Evolutionary conservation across 1,140 invertebrate genomes (phyloP), one percentile per base, ranked within the genome.

Genomic region (Listronotus oregonensis): DNA sequence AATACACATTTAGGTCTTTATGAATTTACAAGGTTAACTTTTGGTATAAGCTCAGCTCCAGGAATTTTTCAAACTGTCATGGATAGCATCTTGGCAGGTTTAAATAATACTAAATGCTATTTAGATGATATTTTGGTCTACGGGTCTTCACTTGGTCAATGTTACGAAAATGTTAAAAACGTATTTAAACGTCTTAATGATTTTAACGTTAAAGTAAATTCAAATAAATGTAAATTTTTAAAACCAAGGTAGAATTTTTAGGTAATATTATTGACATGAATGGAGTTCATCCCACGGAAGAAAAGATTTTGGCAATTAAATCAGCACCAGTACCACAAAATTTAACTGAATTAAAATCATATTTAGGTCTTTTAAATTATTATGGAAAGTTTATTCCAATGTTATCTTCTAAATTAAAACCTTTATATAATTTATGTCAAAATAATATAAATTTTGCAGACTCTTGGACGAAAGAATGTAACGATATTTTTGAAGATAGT

Each of bases 301-400:
- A 72, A 6, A 82, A 81, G 67, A 66, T 80, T 0, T 39, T 66
- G 40, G 73, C 71, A 14, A 73, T 82, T 11, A 34, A 42, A 10
- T 56, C 75, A 5, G 71, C 78, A 34, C 66, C 66, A 10, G 15
- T 11, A 44, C 80, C 79, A 34, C 63, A 61, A 55, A 74, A 74
- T 60, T 32, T 72, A n/a, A 75, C 71, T 32, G 66, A 77, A 56
- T 18, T 82, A 0, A 66, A 72, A 49, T 57, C 67, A n/a, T 80
- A 83, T 64, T 49, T 82, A 3, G 78, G 79, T 3, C 70, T 80
- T 55, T 65, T 76, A 37, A 75, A 76, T 40, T 83, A 80, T 59
- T 77, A 78, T 60, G 43, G 75, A 2, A 70, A 73, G 58, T 81
- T 80, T 69, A 75, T 82, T 15, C 72, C 61, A 58, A 72, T 71